Percentiles rank a stretch among this genome's conserved stretches.
Conservation (phyloP, 2,888 invertebrate genomes). For the Keiferia lycopersicella region DNA sequence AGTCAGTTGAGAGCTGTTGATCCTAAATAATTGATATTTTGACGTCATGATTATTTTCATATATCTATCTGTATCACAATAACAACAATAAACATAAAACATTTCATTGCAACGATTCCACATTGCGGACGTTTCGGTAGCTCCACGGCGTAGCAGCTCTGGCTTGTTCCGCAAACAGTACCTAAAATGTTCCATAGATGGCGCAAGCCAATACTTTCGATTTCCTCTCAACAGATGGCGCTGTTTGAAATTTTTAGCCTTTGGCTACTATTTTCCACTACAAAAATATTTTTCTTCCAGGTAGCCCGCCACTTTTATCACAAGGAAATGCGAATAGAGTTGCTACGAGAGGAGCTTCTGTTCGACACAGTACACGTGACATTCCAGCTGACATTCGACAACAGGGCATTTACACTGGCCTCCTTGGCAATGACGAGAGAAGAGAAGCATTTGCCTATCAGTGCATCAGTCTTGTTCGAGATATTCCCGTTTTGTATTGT, state of each 20-base stretch:
- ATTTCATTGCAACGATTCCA: no score
- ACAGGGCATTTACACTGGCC: conserved; percentile 92
- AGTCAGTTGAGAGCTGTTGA: no score
- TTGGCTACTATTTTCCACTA: background rate
- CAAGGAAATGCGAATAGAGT: conserved; percentile 95
- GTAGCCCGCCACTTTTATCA: conserved; percentile 97
- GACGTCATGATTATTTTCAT: no score
- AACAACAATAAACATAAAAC: no score
- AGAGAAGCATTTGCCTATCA: conserved; percentile 93
- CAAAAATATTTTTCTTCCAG: conserved; percentile 56
- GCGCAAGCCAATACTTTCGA: background rate
- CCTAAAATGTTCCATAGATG: background rate
- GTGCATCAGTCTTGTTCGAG: conserved; percentile 94
- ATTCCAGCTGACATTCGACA: conserved; percentile 96
- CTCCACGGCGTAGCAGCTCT: background rate
- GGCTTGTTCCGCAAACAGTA: background rate
- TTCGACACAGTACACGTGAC: conserved; percentile 97
- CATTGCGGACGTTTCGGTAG: no score
- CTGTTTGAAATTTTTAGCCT: background rate
- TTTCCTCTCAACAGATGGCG: background rate
- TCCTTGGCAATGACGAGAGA: conserved; percentile 92
- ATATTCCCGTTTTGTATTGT: conserved; percentile 99
- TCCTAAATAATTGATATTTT: no score
- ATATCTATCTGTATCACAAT: no score
- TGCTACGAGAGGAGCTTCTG: conserved; percentile 91